These are phyloP conservation scores for Gymnarchus niloticus DNA, from an alignment of 2,113 vertebrate species.

Conservation along the genomic window DNA sequence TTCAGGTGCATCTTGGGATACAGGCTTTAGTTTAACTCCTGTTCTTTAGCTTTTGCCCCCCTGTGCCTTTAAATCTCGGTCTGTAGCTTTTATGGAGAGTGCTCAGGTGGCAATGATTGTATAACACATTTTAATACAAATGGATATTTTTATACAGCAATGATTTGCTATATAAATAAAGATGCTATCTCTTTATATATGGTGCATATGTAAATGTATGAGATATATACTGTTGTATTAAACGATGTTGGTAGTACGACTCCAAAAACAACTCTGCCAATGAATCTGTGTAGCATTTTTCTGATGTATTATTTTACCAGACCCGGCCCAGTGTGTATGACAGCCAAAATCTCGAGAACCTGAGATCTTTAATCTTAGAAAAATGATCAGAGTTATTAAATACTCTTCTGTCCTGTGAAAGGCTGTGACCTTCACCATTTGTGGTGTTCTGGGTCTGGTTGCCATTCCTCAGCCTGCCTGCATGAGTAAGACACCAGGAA, in stretches of 20 bases:
- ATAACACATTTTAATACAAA: not conserved
- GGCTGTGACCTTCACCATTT: not conserved
- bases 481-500: not conserved
- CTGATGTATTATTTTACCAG: not conserved
- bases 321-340: not conserved
- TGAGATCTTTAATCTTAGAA: not conserved
- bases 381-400: not conserved
- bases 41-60: not conserved
- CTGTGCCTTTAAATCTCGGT: not conserved
- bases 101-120: not conserved
- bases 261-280: not conserved
- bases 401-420: not conserved
- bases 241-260: not conserved
- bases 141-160: slow-evolving; percentile 15
- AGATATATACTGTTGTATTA: not conserved
- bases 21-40: not conserved
- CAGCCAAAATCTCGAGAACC: not conserved
- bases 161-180: not conserved
- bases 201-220: not conserved
- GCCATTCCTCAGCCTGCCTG: not conserved
- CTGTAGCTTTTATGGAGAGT: not conserved
- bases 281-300: too few species aligned
- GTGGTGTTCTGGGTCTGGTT: not conserved
- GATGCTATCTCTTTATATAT: not conserved
- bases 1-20: not conserved